Evolutionary conservation across 2,797 vertebrate species (phyloP).

Genomic region (Psittacula derbiana): DNA sequence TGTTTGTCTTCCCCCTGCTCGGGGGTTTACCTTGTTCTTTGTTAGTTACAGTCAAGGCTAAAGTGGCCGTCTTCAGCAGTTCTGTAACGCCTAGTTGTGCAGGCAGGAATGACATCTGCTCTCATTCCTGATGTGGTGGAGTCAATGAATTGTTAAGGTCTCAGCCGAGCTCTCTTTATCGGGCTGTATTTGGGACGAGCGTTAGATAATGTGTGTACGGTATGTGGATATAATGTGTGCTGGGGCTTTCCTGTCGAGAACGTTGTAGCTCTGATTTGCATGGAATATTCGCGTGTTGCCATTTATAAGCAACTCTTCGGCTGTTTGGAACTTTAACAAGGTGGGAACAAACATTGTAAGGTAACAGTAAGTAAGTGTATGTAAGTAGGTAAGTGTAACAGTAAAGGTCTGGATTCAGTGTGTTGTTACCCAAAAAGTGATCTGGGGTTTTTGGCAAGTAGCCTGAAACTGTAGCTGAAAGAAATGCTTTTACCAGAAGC

Average conservation of each 20-base stretch:
- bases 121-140: background rate
- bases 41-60: conserved; percentile 48
- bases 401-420: background rate
- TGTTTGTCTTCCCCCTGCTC: background rate
- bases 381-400: background rate
- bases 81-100: background rate
- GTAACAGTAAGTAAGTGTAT: no score
- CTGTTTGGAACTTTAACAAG: background rate
- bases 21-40: conserved; percentile 57
- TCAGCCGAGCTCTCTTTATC: background rate
- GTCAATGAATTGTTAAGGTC: background rate
- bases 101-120: background rate
- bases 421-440: background rate
- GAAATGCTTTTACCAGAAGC: background rate
- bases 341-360: background rate
- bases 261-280: background rate
- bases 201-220: conserved; percentile 9
- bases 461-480: background rate
- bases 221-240: background rate
- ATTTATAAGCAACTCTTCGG: background rate
- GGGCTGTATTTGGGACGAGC: background rate
- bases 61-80: background rate
- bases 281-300: background rate
- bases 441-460: background rate
- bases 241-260: background rate